Percentiles rank a stretch among this genome's conserved stretches.
phyloP scores from a whole-genome alignment of 2,113 vertebrate genomes.

The Antechinus flavipes region DNA sequence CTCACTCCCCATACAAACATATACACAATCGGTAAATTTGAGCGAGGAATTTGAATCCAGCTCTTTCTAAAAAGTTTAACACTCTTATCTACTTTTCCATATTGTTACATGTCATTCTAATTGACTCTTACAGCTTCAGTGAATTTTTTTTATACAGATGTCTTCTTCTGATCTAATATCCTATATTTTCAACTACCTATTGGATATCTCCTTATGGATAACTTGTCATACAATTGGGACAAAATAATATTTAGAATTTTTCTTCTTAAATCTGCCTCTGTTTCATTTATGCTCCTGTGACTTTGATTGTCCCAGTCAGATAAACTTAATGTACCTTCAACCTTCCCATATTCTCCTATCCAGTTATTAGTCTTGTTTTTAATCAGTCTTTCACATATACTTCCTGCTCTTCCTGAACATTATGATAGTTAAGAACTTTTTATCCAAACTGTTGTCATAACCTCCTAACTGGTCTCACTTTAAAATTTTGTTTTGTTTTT shows the following conservation, averaged over 20 bases:
- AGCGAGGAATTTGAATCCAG: background rate
- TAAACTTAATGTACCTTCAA: background rate
- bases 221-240: background rate
- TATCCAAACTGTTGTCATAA: background rate
- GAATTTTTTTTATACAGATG: background rate
- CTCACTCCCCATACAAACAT: background rate
- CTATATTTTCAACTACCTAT: background rate
- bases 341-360: background rate
- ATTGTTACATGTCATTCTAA: background rate
- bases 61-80: too few species aligned
- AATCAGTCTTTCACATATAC: background rate
- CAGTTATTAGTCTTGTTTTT: background rate
- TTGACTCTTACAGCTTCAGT: background rate
- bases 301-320: background rate
- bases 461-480: background rate
- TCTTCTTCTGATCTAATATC: background rate
- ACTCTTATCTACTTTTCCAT: background rate
- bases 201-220: background rate
- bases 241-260: background rate
- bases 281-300: background rate
- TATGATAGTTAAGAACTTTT: background rate
- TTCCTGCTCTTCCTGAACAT: background rate
- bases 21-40: background rate
- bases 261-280: background rate
- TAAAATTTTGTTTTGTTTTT: background rate